phyloP scores from a whole-genome alignment of 2,113 vertebrate genomes.

The Brachyhypopomus gauderio region DNA sequence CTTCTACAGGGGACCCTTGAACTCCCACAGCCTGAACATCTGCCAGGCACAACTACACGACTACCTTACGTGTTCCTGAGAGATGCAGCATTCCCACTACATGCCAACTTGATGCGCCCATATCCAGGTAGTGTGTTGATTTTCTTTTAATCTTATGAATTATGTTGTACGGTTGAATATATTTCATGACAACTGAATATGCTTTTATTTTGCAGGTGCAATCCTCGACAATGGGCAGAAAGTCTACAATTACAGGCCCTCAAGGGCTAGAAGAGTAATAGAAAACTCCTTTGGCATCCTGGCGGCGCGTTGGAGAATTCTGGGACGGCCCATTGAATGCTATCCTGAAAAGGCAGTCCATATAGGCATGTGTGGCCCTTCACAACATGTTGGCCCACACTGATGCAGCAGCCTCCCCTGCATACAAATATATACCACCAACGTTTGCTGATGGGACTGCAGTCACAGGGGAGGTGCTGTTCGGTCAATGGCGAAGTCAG shows the following conservation, averaged over 20 bases:
- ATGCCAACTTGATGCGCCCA: not conserved
- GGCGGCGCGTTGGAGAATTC: not conserved
- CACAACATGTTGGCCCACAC: no score
- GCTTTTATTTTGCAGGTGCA: not conserved
- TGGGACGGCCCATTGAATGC: not conserved
- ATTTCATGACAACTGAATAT: not conserved
- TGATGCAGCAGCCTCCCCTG: no score
- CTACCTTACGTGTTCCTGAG: conserved; percentile 1
- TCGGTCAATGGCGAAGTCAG: not conserved
- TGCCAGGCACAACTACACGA: conserved; percentile 17
- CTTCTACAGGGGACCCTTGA: not conserved
- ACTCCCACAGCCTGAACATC: not conserved
- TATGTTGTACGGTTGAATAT: not conserved
- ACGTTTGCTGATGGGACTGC: no score
- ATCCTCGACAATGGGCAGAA: not conserved
- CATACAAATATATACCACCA: no score
- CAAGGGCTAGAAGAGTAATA: not conserved
- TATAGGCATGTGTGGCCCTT: no score
- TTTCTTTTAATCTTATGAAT: not conserved
- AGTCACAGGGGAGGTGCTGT: not conserved
- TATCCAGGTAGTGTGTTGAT: not conserved
- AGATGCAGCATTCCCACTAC: conserved; percentile 28
- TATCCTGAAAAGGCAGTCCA: not conserved
- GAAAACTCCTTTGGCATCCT: conserved; percentile 5
- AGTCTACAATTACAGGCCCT: not conserved